Evolutionary conservation across 2,113 vertebrate species (phyloP).

Genomic region (Antennarius striatus): DNA sequence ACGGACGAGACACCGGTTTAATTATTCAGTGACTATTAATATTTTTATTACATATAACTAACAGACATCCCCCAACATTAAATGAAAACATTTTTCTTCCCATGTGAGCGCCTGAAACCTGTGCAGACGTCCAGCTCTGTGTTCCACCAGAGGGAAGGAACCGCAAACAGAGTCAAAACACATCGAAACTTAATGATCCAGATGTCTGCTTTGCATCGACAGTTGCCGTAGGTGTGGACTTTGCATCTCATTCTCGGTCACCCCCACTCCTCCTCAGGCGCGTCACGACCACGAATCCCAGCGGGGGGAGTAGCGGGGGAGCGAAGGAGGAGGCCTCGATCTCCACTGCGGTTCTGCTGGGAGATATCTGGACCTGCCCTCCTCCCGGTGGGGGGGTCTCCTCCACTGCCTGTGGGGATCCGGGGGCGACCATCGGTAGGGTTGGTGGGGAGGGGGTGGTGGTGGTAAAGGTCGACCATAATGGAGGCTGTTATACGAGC

Average conservation of each 20-base stretch:
- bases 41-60: no score
- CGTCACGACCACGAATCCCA: slow-evolving; percentile 12
- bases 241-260: background rate
- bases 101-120: no score
- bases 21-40: no score
- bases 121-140: no score
- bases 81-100: no score
- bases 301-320: slow-evolving; percentile 11
- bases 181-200: no score
- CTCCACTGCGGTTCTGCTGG: background rate
- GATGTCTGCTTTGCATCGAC: background rate
- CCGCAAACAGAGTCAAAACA: no score
- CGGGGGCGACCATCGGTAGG: slow-evolving; percentile 18
- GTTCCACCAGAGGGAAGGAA: no score
- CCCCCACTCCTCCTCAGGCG: background rate
- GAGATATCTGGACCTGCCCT: background rate
- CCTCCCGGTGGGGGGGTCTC: slow-evolving; percentile 2
- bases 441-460: background rate
- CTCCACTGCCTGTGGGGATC: slow-evolving; percentile 3
- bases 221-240: background rate
- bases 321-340: background rate
- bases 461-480: background rate
- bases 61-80: no score
- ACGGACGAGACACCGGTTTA: no score
- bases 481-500: background rate